Base-by-base conservation (phyloP, 1,140 invertebrate species). In the Halictus rubicundus region DNA sequence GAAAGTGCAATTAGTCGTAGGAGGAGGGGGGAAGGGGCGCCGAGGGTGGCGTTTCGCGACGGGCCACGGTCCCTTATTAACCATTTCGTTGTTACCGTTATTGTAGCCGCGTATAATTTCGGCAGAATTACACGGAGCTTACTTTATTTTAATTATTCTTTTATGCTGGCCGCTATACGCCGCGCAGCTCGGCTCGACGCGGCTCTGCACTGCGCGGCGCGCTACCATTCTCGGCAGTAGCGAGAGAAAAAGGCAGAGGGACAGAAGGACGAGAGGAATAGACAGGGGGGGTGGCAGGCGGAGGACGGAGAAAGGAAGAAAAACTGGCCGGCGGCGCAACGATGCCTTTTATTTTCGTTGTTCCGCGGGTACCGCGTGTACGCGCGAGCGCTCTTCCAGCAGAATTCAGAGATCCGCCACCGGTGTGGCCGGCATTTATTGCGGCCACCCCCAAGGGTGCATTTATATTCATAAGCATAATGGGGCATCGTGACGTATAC, bases 391-490 rank as follows among this genome's bases (percentile, higher is more conserved):
- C 74, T 57, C 69, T 78, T 78, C 76, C 59, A 86, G 76, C 80
- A 80, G 80, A 86, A 86, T 86, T 86, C 84, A 82, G 83, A 82
- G 80, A 86, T 85, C 84, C 83, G 75, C 37, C 70, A 61, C 65
- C 61, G 66, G 74, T 70, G 76, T 59, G 79, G 70, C 65, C 84
- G 76, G 84, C 84, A 85, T 86, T 86, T 86, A 86, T 86, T 86
- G 84, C 76, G 68, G 68, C 75, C 83, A 86, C 71, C 83, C 65
- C 84, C 84, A 85, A 86, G 80, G 84, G 84, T 86, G 68, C 84
- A 86, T 86, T 86, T 86, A 85, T 86, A 86, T 86, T 86, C 84
- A 86, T 86, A 86, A 86, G 84, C 84, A 86, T 86, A 86, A 86
- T 86, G 84, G 84, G 84, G 71, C 80, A 85, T 77, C 76, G 80